Base-by-base conservation (phyloP, 2,113 vertebrate species). In the Cryptotis parvus region DNA sequence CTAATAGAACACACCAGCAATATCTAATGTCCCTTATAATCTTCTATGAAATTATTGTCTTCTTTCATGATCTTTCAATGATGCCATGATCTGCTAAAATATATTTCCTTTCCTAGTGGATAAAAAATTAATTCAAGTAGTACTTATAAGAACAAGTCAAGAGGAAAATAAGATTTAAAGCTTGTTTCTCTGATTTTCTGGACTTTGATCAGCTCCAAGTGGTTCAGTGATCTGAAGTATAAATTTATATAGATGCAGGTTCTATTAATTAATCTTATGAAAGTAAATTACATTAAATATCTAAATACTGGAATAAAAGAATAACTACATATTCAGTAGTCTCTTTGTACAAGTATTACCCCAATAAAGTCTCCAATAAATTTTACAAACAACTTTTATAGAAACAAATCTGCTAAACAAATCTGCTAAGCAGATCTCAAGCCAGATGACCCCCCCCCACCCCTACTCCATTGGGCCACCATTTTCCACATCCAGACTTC, bases 161-260 rank as follows among this genome's bases (percentile, higher is more conserved):
- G 87, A 90, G 33, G 55, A 94, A 94, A 95, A 92, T 73, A 77
- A 90, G 31, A 86, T 89, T 91, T 91, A 82, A 91, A 77, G 22
- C 66, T 91, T 61, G 31, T 33, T 91, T 85, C 61, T 91, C 84
- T 85, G 75, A 88, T 88, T 85, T 95, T 87, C 70, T 87, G 79
- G 78, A 24, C 58, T 73, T 29, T 90, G 63, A 29, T 76, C 68
- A 90, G 52, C 41, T 93, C n/a, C 63, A 69, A 68, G 73, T 43
- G 29, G 37, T 52, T 93, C 74, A 93, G 1, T 72, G 61, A 89
- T 79, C 65, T 86, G 39, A 87, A 39, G 31, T 65, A 65, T 65
- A 65, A 65, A 65, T 65, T 27, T 29, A 65, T 65, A 65, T 65
- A 65, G 6, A 58, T 15, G 18, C 6, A 35, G 3, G 4, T 16